Evolutionary conservation across 2,797 vertebrate genomes (phyloP).

Genomic region (Valencia hispanica): DNA sequence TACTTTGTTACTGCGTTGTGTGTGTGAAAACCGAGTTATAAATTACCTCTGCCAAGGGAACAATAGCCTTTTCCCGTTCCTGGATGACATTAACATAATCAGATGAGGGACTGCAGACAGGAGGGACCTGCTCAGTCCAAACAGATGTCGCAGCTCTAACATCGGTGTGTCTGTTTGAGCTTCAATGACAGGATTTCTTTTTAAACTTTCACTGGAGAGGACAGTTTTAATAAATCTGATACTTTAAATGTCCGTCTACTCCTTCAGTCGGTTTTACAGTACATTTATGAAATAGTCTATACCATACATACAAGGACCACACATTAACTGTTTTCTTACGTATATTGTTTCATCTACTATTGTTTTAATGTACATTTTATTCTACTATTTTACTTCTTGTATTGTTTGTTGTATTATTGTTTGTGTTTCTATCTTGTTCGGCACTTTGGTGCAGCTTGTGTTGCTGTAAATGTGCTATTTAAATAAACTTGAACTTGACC

Average conservation of each 20-base stretch:
- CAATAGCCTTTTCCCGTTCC: constrained; percentile 47
- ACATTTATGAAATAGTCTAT: too few relatives aligned
- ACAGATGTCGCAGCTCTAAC: constrained; percentile 29
- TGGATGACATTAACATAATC: constrained; percentile 61
- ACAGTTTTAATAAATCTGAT: background rate
- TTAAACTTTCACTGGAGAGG: background rate
- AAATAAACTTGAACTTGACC: too few relatives aligned
- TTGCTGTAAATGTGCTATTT: too few relatives aligned
- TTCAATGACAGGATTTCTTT: background rate
- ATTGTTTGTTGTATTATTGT: too few relatives aligned
- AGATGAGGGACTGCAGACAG: constrained; percentile 48
- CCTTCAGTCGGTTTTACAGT: too few relatives aligned
- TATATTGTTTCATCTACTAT: too few relatives aligned
- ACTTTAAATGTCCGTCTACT: background rate
- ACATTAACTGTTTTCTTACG: too few relatives aligned
- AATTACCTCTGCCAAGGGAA: constrained; percentile 61
- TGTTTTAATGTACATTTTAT: too few relatives aligned
- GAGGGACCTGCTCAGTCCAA: constrained; percentile 20
- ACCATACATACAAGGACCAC: too few relatives aligned
- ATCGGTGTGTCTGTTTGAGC: background rate
- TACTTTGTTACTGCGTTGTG: constrained; percentile 1
- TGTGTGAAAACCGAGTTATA: constrained; percentile 52
- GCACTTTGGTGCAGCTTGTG: too few relatives aligned
- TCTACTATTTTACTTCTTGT: too few relatives aligned
- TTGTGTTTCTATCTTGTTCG: too few relatives aligned